Base-by-base conservation (phyloP, 2,113 vertebrate species). In the Siphamia tubifer region DNA sequence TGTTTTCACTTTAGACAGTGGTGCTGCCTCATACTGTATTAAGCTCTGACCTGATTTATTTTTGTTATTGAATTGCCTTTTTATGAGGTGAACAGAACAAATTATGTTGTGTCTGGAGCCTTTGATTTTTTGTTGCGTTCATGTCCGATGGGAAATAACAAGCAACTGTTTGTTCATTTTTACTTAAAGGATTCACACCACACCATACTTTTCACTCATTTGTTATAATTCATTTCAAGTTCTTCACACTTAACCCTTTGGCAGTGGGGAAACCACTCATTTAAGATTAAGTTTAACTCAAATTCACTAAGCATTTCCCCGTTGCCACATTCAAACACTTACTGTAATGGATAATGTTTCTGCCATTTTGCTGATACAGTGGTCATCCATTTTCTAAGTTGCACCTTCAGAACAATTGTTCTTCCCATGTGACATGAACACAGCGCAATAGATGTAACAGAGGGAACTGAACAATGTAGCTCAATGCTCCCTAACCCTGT, bases 381-480 rank as follows among this genome's bases (percentile, higher is more conserved):
- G n/a, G n/a, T n/a, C n/a, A n/a, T n/a, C n/a, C n/a, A n/a, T n/a
- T n/a, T n/a, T n/a, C n/a, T n/a, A n/a, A n/a, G n/a, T n/a, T n/a
- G n/a, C n/a, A n/a, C 28, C 28, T 9, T 35, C 3, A 2, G 8
- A n/a, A 11, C 12, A n/a, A 11, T 11, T 1, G 25, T 68, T 69
- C 69, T 47, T 21, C 20, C 38, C 47, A 34, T 1, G 12, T 21
- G 52, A 62, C 57, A 1, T 58, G 68, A 87, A 81, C 10, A 35
- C 76, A 69, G 65, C 70, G 24, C 36, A 1, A 12, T 52, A 55
- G 23, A 36, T 35, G 31, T 40, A 43, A 73, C 17, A 17, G 62
- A 40, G 43, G 62, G 53, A 64, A 39, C 6, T 31, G 57, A 73
- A 65, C 55, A 43, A 78, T 83, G 82, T 82, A 84, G 86, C 81